Percentiles rank a stretch among this genome's conserved stretches.
Conservation (phyloP, 2,113 vertebrate species). For the Isurus oxyrinchus region DNA sequence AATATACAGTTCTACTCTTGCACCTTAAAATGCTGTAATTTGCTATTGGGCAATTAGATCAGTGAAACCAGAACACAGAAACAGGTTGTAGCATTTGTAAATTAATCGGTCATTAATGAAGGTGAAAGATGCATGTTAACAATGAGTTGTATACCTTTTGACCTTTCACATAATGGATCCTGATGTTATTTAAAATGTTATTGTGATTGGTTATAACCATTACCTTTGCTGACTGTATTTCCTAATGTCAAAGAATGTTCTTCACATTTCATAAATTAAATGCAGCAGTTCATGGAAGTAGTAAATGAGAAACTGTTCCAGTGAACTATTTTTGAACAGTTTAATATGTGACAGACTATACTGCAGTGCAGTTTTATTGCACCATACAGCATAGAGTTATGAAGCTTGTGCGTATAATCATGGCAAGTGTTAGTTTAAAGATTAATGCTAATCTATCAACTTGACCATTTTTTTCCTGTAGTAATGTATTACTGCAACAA, state of each 20-base stretch:
- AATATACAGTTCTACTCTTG: not conserved
- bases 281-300: not conserved
- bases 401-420: conserved; percentile 3
- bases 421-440: not conserved
- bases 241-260: not conserved
- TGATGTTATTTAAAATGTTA: not conserved
- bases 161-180: not conserved
- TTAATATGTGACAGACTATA: not conserved
- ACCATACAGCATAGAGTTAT: not conserved
- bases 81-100: not conserved
- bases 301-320: conserved; percentile 19
- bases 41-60: not conserved
- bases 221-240: not conserved
- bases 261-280: conserved; percentile 29
- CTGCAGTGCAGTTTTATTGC: conserved; percentile 17
- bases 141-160: not conserved
- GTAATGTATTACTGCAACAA: not conserved
- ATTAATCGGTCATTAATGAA: conserved; percentile 8
- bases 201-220: conserved; percentile 26
- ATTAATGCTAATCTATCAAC: not conserved
- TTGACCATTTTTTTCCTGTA: not conserved
- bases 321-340: conserved; percentile 16
- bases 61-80: not conserved
- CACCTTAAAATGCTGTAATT: not conserved
- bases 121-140: conserved; percentile 7